Evolutionary conservation across 2,797 vertebrate genomes (phyloP).

Genomic region (Gadopsis marmoratus): DNA sequence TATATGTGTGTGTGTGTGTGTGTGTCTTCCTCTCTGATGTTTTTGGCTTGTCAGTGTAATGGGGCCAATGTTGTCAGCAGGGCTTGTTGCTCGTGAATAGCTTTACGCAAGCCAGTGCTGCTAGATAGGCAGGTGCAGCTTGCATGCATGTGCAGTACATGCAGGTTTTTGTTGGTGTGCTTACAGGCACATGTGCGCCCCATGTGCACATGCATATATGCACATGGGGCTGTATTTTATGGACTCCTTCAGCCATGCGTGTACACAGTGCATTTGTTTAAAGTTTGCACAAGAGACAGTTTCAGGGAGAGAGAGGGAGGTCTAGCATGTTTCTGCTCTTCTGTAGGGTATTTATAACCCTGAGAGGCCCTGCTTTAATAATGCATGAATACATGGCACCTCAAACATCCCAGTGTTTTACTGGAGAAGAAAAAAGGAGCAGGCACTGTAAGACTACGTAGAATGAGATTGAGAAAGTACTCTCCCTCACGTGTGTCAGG

Average conservation of each 20-base stretch:
- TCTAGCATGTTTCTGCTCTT: conserved; percentile 55
- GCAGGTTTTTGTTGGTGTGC: conserved; percentile 42
- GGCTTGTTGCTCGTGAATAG: conserved; percentile 78
- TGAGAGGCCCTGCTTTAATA: conserved; percentile 77
- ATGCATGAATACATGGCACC: conserved; percentile 81
- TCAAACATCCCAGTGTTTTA: conserved; percentile 77
- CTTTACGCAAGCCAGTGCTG: conserved; percentile 72
- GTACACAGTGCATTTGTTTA: conserved; percentile 10
- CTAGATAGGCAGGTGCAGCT: conserved; percentile 62
- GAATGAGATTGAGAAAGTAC: conserved; percentile 34
- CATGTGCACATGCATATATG: background rate
- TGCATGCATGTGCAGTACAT: conserved; percentile 46
- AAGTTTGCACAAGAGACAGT: conserved; percentile 38
- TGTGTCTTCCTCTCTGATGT: conserved; percentile 70
- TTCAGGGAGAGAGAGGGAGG: conserved; percentile 37
- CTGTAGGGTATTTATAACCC: conserved; percentile 80
- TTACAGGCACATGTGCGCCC: background rate
- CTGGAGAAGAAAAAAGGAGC: conserved; percentile 52
- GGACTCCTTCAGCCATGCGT: background rate
- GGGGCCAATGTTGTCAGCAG: conserved; percentile 81
- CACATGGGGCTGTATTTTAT: background rate
- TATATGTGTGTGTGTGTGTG: conserved; percentile 17
- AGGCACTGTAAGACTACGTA: conserved; percentile 47
- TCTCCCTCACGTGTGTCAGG: conserved; percentile 36
- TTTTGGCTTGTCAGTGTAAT: conserved; percentile 85